Percentiles rank a stretch among this genome's conserved stretches.
These are phyloP conservation scores for Piprites chloris DNA, from an alignment of 2,113 vertebrate species.

Conservation along the genomic window DNA sequence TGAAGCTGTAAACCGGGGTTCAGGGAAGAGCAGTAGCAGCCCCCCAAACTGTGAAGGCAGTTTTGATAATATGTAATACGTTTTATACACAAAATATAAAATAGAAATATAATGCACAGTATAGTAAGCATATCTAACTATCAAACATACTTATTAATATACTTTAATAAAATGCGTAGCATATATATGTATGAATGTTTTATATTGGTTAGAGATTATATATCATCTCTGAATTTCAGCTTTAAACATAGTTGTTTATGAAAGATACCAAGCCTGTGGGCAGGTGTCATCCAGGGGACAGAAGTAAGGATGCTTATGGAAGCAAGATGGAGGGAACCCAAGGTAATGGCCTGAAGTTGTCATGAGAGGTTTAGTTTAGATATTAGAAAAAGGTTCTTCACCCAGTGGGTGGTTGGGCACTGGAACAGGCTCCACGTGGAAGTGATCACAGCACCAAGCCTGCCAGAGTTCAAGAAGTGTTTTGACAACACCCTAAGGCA, in stretches of 20 bases:
- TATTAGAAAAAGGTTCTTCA: background rate
- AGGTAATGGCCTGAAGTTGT: background rate
- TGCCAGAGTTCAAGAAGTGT: background rate
- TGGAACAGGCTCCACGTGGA: background rate
- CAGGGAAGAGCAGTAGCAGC: background rate
- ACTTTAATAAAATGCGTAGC: background rate
- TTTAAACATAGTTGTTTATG: background rate
- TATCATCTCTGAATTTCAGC: background rate
- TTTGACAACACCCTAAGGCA: background rate
- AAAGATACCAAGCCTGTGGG: background rate
- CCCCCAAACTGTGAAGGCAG: background rate
- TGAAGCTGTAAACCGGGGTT: background rate
- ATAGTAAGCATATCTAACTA: background rate
- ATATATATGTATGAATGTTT: background rate
- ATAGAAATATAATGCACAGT: background rate
- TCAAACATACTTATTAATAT: background rate
- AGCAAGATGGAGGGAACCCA: background rate
- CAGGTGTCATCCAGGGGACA: background rate
- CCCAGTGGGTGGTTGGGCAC: background rate
- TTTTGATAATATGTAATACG: background rate
- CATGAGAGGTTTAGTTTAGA: background rate
- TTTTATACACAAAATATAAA: background rate
- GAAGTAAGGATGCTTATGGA: background rate
- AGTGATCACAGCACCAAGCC: too few relatives aligned
- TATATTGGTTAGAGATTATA: background rate